Conservation (phyloP, 2,113 vertebrate genomes). For the Psammodynastes pulverulentus region DNA sequence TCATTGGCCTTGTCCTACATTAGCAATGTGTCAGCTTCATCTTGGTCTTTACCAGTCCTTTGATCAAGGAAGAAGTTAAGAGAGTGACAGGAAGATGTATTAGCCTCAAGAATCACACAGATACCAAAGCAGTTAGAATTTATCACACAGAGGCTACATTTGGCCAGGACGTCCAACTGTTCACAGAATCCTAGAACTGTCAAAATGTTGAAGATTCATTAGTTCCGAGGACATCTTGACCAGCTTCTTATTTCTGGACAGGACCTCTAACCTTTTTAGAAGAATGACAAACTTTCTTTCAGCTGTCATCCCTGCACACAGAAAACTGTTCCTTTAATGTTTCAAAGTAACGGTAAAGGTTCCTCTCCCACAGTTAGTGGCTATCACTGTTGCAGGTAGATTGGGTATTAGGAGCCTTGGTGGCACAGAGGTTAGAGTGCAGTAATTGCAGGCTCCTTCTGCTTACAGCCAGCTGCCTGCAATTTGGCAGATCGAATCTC, state of each 20-base stretch:
- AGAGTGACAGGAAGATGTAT: neutral
- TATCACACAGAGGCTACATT: fast-evolving
- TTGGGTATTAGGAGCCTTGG: too few species aligned
- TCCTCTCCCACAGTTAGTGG: too few species aligned
- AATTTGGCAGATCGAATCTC: too few species aligned
- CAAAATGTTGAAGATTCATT: neutral
- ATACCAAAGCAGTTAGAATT: neutral
- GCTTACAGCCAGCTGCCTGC: too few species aligned
- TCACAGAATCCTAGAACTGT: neutral
- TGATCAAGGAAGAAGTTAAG: neutral
- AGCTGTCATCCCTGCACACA: neutral
- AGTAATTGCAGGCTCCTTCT: too few species aligned
- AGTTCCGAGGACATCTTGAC: neutral
- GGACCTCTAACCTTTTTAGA: neutral
- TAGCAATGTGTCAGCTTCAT: neutral
- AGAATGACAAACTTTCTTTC: neutral
- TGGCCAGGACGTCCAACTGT: neutral
- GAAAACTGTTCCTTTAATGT: neutral
- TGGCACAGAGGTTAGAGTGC: too few species aligned
- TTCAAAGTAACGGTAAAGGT: too few species aligned
- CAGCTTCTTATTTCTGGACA: neutral
- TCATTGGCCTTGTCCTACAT: neutral
- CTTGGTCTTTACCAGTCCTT: fast-evolving
- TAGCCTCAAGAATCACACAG: fast-evolving
- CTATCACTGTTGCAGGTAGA: too few species aligned